phyloP scores from a whole-genome alignment of 2,113 vertebrate genomes.

The Sarotherodon lohbergeri region DNA sequence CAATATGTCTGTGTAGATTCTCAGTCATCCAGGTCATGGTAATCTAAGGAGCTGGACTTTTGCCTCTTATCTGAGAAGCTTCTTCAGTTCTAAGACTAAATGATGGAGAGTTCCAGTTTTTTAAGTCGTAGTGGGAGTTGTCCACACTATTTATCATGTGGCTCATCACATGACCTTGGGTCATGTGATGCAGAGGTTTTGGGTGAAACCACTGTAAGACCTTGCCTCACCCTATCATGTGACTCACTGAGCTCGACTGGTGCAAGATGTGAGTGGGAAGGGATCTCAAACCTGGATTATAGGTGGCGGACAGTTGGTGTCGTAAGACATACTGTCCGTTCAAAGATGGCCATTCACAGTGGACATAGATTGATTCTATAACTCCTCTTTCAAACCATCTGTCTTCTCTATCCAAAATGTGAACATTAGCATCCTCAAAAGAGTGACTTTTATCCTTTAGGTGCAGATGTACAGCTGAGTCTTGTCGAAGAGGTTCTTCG shows the following conservation, averaged over 20 bases:
- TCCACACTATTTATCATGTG: neutral
- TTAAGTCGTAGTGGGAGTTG: neutral
- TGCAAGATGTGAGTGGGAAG: neutral
- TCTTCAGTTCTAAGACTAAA: neutral
- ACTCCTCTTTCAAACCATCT: neutral
- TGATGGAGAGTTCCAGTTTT: neutral
- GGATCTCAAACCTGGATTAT: neutral
- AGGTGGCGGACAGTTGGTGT: neutral
- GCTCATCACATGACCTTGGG: neutral
- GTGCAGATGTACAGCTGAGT: neutral
- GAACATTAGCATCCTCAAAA: neutral
- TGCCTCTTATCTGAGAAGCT: neutral
- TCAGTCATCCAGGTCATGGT: neutral
- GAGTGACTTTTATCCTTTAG: neutral
- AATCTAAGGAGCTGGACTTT: neutral
- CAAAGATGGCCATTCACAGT: neutral
- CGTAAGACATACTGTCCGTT: neutral
- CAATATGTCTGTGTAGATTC: neutral
- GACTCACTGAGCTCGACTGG: neutral
- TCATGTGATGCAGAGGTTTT: neutral
- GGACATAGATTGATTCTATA: neutral
- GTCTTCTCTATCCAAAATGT: neutral
- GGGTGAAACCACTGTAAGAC: neutral
- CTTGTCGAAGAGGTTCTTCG: neutral
- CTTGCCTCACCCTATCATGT: neutral